Conservation (phyloP, 2,888 invertebrate genomes). For the Amiota communis region DNA sequence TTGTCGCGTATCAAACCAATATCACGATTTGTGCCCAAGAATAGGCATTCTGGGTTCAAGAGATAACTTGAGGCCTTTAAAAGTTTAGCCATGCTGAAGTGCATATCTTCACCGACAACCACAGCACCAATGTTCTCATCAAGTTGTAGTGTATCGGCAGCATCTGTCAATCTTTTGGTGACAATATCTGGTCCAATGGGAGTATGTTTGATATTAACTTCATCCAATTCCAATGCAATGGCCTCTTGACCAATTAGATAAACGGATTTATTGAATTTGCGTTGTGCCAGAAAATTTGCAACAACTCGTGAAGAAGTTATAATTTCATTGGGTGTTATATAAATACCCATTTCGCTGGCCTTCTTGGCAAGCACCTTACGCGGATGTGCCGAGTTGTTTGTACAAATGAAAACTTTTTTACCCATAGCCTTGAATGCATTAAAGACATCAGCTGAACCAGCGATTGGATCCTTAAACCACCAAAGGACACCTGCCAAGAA, state of each 20-base stretch:
- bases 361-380: slow-evolving; percentile 32
- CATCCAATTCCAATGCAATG: slow-evolving; percentile 40
- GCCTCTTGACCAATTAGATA: slow-evolving; percentile 48
- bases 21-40: slow-evolving; percentile 50
- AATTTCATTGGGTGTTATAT: slow-evolving; percentile 21
- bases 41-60: slow-evolving; percentile 36
- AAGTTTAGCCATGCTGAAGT: slow-evolving; percentile 44
- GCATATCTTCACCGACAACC: slow-evolving; percentile 49
- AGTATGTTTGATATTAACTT: slow-evolving; percentile 34
- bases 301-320: slow-evolving; percentile 40
- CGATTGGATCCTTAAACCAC: slow-evolving; percentile 42
- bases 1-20: slow-evolving; percentile 29
- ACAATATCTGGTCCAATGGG: slow-evolving; percentile 21
- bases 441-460: slow-evolving; percentile 43
- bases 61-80: slow-evolving; percentile 46
- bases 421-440: slow-evolving; percentile 44
- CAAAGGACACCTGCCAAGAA: slow-evolving; percentile 40
- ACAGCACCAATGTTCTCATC: slow-evolving; percentile 53
- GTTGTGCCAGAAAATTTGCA: slow-evolving; percentile 42
- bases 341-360: slow-evolving; percentile 42
- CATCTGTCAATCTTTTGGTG: slow-evolving; percentile 17
- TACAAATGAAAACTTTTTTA: slow-evolving; percentile 43
- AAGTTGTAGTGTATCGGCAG: slow-evolving; percentile 32
- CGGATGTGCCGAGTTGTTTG: slow-evolving; percentile 41
- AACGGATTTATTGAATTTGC: slow-evolving; percentile 49